A percentile compares a stretch with the other conserved stretches of the same genome.
Conservation (phyloP, 2,888 invertebrate species). For the Pyrochroa serraticornis region DNA sequence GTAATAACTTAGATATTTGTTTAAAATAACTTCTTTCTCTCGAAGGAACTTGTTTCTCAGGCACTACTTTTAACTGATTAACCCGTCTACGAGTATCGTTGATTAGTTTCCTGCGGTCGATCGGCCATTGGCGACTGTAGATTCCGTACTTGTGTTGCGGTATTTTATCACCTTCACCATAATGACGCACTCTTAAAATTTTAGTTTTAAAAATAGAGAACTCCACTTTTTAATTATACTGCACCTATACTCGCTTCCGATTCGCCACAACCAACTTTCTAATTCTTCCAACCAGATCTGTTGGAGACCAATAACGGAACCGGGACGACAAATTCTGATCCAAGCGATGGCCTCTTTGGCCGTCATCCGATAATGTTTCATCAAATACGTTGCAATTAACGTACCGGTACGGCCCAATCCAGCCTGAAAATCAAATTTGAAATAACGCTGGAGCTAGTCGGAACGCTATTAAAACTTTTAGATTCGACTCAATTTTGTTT, state of each 20-base stretch:
- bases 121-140: constrained; percentile 56
- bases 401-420: constrained; percentile 91
- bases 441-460: too few relatives aligned
- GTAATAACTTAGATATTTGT: too few relatives aligned
- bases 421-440: constrained; percentile 63
- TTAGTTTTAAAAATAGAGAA: too few relatives aligned
- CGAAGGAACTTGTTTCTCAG: too few relatives aligned
- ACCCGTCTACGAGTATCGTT: background rate
- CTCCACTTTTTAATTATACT: background rate
- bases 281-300: constrained; percentile 72
- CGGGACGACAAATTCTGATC: constrained; percentile 87
- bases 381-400: constrained; percentile 85
- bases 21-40: too few relatives aligned
- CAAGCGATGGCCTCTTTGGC: constrained; percentile 86
- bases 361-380: constrained; percentile 82
- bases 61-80: too few relatives aligned
- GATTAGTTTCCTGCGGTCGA: constrained; percentile 42
- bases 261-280: constrained; percentile 59
- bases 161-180: constrained; percentile 56
- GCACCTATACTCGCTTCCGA: constrained; percentile 64
- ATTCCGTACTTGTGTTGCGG: constrained; percentile 60
- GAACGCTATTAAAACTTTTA: background rate
- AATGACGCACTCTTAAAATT: constrained; percentile 45
- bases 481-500: background rate
- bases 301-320: constrained; percentile 87